Evolutionary conservation across 2,797 vertebrate genomes (phyloP), one percentile per base, ranked within the genome.

Genomic region (Lacerta viridis): DNA sequence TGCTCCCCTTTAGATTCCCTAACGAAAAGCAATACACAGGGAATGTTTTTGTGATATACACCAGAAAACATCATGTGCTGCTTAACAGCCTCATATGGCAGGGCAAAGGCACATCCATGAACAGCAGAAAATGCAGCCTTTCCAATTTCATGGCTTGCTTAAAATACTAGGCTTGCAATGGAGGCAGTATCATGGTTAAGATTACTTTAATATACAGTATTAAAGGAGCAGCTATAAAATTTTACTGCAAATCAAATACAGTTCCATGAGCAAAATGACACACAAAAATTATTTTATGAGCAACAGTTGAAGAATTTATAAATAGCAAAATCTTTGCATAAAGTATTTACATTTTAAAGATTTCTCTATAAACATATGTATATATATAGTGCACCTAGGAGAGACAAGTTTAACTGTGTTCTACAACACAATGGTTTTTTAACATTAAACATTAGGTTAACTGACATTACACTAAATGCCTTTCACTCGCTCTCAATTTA

Each of bases 311-410:
- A 92, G 95, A 86, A 95, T 95, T 97, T 96, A 97, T 98, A 98
- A 98, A 98, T 97, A 97, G 95, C 94, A 97, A 97, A 97, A 96
- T 95, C 89, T 96, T 91, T 94, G 96, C 97, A 96, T 96, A 96
- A 97, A 97, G 96, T 97, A 98, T 98, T 96, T 97, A 98, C 97
- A 97, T 92, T 96, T 96, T 95, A 93, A 94, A 94, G 93, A 91
- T 95, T 94, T 95, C 90, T 91, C 93, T 95, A 96, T 96, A 94
- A 96, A 97, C 95, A 97, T 96, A 96, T 96, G 97, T 93, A 97
- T 96, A 96, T 96, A 97, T 93, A 97, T 96, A 97, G 95, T 97
- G 93, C 88, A 96, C 94, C 91, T 95, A 95, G 85, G 86, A 96
- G 94, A 96, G 94, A 95, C 87, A 94, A 92, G 87, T 86, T 74